Evolutionary conservation across 2,888 invertebrate species (phyloP).

Genomic region (Acheta domesticus): DNA sequence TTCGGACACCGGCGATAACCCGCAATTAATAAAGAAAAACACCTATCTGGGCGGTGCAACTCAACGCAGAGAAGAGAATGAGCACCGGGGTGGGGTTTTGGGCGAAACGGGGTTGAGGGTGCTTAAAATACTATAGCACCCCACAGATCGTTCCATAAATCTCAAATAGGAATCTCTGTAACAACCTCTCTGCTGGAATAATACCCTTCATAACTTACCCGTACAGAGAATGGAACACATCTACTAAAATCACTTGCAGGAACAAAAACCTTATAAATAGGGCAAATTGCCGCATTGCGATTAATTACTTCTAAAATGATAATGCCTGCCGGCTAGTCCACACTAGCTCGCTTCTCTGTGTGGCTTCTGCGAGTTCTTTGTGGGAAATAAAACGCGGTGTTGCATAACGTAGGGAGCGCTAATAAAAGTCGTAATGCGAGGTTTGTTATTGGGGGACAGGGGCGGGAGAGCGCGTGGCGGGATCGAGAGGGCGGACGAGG

Average conservation of each 20-base stretch:
- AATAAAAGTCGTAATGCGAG: constrained; percentile 9
- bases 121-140: background rate
- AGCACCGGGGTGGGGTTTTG: background rate
- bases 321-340: background rate
- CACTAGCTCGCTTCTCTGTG: background rate
- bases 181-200: constrained; percentile 1
- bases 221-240: constrained; percentile 18
- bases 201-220: background rate
- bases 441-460: constrained; percentile 3
- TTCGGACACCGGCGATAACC: background rate
- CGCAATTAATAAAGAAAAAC: constrained; percentile 6
- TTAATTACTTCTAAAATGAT: constrained; percentile 18
- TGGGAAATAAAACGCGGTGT: constrained; percentile 9
- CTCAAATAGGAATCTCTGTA: constrained; percentile 1
- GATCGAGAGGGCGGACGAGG: background rate
- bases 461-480: background rate
- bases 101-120: background rate
- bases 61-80: background rate
- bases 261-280: constrained; percentile 18
- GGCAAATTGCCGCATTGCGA: background rate
- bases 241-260: constrained; percentile 9
- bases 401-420: constrained; percentile 9
- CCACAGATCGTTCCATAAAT: constrained; percentile 7
- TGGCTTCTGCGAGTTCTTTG: constrained; percentile 9
- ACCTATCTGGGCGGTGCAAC: background rate